phyloP scores from a whole-genome alignment of 2,797 vertebrate species.

The Nasua narica region DNA sequence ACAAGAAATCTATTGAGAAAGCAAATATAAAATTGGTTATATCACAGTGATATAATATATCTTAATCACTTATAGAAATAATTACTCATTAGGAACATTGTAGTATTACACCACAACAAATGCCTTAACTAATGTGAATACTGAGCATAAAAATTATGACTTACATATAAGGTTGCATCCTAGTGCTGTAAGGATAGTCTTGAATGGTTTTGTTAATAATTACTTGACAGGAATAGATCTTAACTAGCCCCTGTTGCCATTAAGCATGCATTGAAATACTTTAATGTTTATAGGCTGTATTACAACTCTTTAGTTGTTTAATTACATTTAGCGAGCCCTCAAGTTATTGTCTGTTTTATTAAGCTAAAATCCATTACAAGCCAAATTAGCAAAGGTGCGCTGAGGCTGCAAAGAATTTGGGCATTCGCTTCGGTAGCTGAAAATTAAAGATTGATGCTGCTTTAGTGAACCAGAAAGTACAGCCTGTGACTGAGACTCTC shows the following conservation, averaged over 20 bases:
- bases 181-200: background rate
- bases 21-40: background rate
- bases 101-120: background rate
- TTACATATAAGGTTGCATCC: background rate
- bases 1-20: background rate
- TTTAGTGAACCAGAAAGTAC: background rate
- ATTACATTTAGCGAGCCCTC: conserved; percentile 33
- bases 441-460: background rate
- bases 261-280: background rate
- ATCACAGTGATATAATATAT: background rate
- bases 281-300: conserved; percentile 23
- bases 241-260: background rate
- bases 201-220: conserved; percentile 23
- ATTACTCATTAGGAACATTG: conserved; percentile 38
- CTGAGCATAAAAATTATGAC: background rate
- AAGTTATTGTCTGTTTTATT: conserved; percentile 21
- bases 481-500: background rate
- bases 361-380: conserved; percentile 11
- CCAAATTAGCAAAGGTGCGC: conserved; percentile 11
- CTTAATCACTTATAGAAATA: conserved; percentile 50
- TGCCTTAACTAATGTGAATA: conserved; percentile 27
- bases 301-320: conserved; percentile 22
- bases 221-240: conserved; percentile 21
- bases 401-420: background rate
- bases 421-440: background rate